phyloP scores from a whole-genome alignment of 2,888 invertebrate species.

The Ypsolopha sequella region DNA sequence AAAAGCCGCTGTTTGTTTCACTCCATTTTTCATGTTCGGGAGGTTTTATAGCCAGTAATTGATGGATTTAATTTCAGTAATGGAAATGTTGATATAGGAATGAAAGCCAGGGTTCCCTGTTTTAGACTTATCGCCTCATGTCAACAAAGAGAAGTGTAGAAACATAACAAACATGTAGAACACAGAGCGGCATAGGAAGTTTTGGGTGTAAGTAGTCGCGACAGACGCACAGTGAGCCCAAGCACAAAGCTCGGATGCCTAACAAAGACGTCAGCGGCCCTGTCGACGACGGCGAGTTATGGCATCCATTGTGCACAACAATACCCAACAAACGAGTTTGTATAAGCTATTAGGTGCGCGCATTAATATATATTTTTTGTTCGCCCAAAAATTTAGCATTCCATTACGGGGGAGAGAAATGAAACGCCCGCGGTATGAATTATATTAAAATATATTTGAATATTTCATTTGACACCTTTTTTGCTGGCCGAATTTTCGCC shows the following conservation, averaged over 20 bases:
- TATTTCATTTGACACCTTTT: conserved; percentile 72
- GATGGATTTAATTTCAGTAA: conserved; percentile 31
- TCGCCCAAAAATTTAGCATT: conserved; percentile 70
- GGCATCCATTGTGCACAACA: conserved; percentile 70
- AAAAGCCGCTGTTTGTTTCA: conserved; percentile 21
- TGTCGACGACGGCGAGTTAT: conserved; percentile 70
- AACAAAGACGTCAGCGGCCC: conserved; percentile 72
- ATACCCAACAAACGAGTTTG: conserved; percentile 72
- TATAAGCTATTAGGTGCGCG: conserved; percentile 72
- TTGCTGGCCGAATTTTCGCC: conserved; percentile 56
- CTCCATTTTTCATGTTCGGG: conserved; percentile 19
- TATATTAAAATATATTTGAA: conserved; percentile 72
- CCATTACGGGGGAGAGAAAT: conserved; percentile 71
- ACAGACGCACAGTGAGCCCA: conserved; percentile 6
- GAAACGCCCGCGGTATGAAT: conserved; percentile 72
- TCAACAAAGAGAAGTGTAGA: too few species aligned
- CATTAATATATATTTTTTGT: conserved; percentile 72
- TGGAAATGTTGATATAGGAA: conserved; percentile 12
- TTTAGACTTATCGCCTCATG: neutral
- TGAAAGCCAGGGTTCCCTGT: neutral
- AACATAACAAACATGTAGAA: too few species aligned
- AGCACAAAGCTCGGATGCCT: conserved; percentile 54
- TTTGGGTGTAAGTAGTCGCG: neutral
- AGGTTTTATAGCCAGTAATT: conserved; percentile 23
- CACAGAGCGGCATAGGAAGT: neutral